A percentile compares a stretch with the other conserved stretches of the same genome.
These are phyloP conservation scores for Buceros bicornis DNA, from an alignment of 2,797 vertebrate species.

Conservation along the genomic window DNA sequence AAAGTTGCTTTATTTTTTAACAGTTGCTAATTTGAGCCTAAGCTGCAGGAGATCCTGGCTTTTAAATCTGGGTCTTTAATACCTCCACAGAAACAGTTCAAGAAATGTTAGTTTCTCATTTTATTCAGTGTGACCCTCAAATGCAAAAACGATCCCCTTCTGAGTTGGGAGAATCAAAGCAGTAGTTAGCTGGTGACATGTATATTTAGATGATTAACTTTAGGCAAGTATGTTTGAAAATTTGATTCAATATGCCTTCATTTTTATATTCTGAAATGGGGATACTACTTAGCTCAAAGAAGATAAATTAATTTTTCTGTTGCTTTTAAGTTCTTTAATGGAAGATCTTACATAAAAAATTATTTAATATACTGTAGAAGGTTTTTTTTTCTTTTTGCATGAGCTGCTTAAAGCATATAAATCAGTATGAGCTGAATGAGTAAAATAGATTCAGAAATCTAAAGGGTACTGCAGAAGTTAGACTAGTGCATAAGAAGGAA, in stretches of 20 bases:
- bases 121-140: neutral
- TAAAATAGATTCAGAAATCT: conserved; percentile 18
- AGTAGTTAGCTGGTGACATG: neutral
- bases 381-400: neutral
- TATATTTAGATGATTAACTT: neutral
- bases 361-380: conserved; percentile 38
- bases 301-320: conserved; percentile 19
- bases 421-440: neutral
- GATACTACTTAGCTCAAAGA: conserved; percentile 11
- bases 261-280: conserved; percentile 1
- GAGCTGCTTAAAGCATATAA: neutral
- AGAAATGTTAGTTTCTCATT: neutral
- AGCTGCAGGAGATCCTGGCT: neutral
- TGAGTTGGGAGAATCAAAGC: neutral
- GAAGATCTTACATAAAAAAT: conserved; percentile 31
- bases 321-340: conserved; percentile 48
- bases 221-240: neutral
- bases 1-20: neutral
- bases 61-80: neutral
- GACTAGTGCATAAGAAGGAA: neutral
- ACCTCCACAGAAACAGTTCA: neutral
- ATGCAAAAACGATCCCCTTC: neutral
- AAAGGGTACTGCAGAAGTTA: neutral
- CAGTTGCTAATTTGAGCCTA: neutral
- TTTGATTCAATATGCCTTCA: neutral